Evolutionary conservation across 1,140 invertebrate genomes (phyloP).

Genomic region (Lycorma delicatula): DNA sequence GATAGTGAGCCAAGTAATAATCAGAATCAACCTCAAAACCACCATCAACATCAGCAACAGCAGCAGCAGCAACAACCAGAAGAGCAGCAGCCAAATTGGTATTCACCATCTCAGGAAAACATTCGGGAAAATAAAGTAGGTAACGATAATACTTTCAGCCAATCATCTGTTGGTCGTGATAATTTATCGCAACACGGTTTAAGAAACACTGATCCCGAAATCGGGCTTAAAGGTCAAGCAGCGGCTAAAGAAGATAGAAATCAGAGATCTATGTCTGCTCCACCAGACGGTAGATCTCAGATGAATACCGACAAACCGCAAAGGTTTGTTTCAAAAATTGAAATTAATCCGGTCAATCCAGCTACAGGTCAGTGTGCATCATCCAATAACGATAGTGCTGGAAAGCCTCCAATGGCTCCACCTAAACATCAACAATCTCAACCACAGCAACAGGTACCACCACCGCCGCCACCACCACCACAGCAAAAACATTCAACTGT

Average conservation of each 20-base stretch:
- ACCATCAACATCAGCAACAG: slow-evolving; percentile 5
- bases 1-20: too few species aligned
- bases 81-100: slow-evolving; percentile 9
- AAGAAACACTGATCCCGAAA: slow-evolving; percentile 61
- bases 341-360: slow-evolving; percentile 42
- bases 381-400: slow-evolving; percentile 7
- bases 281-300: slow-evolving; percentile 44
- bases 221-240: slow-evolving; percentile 48
- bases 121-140: too few species aligned
- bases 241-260: slow-evolving; percentile 37
- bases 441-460: slow-evolving; percentile 33
- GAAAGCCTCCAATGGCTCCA: slow-evolving; percentile 22
- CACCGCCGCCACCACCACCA: too few species aligned
- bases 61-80: slow-evolving; percentile 21
- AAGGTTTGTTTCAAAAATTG: slow-evolving; percentile 45
- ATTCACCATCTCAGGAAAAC: slow-evolving; percentile 23
- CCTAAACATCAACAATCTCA: slow-evolving; percentile 20
- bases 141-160: too few species aligned
- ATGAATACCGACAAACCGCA: slow-evolving; percentile 37
- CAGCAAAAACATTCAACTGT: slow-evolving; percentile 42
- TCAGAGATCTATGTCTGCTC: slow-evolving; percentile 61
- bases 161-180: too few species aligned
- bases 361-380: neutral
- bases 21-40: neutral
- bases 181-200: slow-evolving; percentile 64